Evolutionary conservation across 2,113 vertebrate species (phyloP), one percentile per base, ranked within the genome.

Genomic region (Abramis brama): DNA sequence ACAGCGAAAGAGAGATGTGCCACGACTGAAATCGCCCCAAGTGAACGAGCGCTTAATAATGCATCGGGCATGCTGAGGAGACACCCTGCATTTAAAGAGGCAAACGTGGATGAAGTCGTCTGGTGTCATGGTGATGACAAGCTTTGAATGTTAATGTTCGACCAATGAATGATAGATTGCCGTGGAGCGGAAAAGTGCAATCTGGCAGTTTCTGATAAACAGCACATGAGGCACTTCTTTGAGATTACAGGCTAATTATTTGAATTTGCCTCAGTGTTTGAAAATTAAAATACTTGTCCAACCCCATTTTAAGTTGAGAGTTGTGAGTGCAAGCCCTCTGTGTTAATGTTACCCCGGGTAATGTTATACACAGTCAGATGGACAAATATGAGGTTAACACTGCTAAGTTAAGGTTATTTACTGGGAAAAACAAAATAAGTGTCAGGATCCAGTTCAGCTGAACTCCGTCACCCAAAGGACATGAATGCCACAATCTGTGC

Each of bases 41-140:
- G 87, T 68, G 47, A 59, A 21, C 3, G 39, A 55, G 83, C 43
- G 57, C 76, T 57, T 70, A 70, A 70, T 82, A 82, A 82, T 82
- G 80, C 80, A 82, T 84, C 57, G 64, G 43, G 70, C 80, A 86
- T 74, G 45, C 71, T 85, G 78, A 76, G n/a, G 70, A 85, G 47
- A 21, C 83, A 50, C 27, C 52, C 77, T 70, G 68, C 84, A 79
- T 85, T 85, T 59, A 66, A 87, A 76, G 83, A 85, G 30, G 19
- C n/a, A 85, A 86, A 83, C 66, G 84, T 83, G 71, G 80, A 78
- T 85, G 77, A 86, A 79, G 60, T 74, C 45, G 45, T 79, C 64
- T 55, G 45, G 57, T 79, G 62, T 83, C 74, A 79, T 74, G 80
- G 45, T 73, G 39, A 86, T 79, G 52, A 64, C 70, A 73, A 60